Evolutionary conservation across 2,888 invertebrate genomes (phyloP).

Genomic region (Aplocera efformata): DNA sequence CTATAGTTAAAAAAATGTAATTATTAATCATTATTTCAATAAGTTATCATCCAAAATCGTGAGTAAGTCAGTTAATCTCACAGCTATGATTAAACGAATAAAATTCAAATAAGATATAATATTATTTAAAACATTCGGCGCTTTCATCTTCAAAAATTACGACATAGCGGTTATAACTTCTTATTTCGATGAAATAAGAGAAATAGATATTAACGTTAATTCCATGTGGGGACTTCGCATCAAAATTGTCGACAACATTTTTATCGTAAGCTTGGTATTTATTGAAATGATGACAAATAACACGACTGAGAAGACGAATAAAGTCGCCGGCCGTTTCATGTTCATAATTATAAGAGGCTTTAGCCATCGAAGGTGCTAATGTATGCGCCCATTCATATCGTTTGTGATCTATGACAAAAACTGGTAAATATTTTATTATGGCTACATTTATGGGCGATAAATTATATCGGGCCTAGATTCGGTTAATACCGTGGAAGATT

Average conservation of each 20-base stretch:
- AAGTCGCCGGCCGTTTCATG: slow-evolving; percentile 27
- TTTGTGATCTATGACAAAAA: slow-evolving; percentile 32
- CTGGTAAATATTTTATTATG: slow-evolving; percentile 32
- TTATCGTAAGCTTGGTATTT: slow-evolving; percentile 34
- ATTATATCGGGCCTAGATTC: slow-evolving; percentile 27
- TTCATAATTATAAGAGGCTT: slow-evolving; percentile 35
- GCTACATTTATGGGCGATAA: slow-evolving; percentile 31
- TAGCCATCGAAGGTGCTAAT: slow-evolving; percentile 30
- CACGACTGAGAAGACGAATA: slow-evolving; percentile 22
- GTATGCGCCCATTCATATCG: slow-evolving; percentile 29
- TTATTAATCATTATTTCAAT: no score
- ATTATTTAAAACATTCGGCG: slow-evolving; percentile 20
- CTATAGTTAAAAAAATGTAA: no score
- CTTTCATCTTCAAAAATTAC: slow-evolving; percentile 29
- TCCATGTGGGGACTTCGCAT: slow-evolving; percentile 24
- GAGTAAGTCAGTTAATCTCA: no score
- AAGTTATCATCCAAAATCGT: no score
- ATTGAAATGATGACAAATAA: slow-evolving; percentile 36
- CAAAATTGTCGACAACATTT: slow-evolving; percentile 31
- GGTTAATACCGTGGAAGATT: slow-evolving; percentile 27
- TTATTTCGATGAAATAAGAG: slow-evolving; percentile 27
- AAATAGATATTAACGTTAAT: slow-evolving; percentile 27
- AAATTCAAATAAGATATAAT: slow-evolving; percentile 10
- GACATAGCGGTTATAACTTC: slow-evolving; percentile 29
- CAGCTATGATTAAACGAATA: background rate